These are phyloP conservation scores for Clarias pachynema DNA, from an alignment of 2,797 vertebrate species.

Conservation along the genomic window DNA sequence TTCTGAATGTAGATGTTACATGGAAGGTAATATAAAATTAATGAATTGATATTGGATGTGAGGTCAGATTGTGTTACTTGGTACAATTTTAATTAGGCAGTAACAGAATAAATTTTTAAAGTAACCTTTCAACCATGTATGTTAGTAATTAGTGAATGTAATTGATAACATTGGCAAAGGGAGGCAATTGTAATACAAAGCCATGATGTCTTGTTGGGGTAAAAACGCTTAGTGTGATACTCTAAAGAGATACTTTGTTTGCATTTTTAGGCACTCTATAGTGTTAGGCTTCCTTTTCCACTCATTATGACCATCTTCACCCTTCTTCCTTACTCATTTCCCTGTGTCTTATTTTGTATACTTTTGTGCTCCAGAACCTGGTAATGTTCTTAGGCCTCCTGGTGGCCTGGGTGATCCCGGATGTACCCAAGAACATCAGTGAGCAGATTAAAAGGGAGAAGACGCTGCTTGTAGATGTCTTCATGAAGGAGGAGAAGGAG, in stretches of 20 bases:
- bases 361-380: conserved; percentile 80
- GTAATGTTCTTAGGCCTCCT: conserved; percentile 95
- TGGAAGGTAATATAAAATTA: conserved; percentile 1
- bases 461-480: conserved; percentile 88
- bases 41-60: conserved; percentile 3
- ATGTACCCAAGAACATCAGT: conserved; percentile 92
- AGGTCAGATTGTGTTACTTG: conserved; percentile 20
- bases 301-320: neutral
- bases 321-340: neutral
- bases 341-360: neutral
- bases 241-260: conserved; percentile 26
- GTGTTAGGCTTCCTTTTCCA: neutral
- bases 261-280: conserved; percentile 23
- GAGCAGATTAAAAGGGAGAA: conserved; percentile 95
- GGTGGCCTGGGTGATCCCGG: conserved; percentile 95
- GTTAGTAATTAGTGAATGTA: conserved; percentile 26
- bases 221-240: conserved; percentile 20
- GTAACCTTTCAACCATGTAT: conserved; percentile 11
- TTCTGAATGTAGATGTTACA: neutral
- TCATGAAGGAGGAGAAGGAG: conserved; percentile 91
- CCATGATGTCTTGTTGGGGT: conserved; percentile 16
- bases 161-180: conserved; percentile 18
- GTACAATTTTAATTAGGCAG: conserved; percentile 19
- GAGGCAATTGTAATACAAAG: conserved; percentile 7
- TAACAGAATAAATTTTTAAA: conserved; percentile 22